Evolutionary conservation across 1,140 invertebrate species (phyloP), one percentile per base, ranked within the genome.

Genomic region (Bemisia tabaci): DNA sequence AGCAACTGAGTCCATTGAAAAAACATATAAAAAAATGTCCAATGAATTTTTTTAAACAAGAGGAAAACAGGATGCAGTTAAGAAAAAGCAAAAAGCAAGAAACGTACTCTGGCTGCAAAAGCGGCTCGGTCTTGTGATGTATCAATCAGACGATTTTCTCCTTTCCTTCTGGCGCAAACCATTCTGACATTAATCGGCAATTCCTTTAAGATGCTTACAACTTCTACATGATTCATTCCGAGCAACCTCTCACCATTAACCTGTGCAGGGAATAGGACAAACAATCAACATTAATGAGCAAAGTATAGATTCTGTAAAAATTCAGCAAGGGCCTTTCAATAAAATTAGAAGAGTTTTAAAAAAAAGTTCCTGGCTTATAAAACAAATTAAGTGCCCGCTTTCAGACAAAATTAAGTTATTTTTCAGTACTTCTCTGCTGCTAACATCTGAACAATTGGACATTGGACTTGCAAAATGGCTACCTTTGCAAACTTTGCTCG

Each of bases 221-320:
- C 95, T 78, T 97, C 94, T 75, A 94, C 85, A 76, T 97, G 94
- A 80, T 96, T 95, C 81, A 97, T 91, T 59, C 95, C 95, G 63
- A 97, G 82, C n/a, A 99, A 80, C 65, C 91, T 85, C 73, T 91
- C 87, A 2, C 94, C 94, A 79, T 99, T 99, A 2, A 98, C 95
- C 88, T 97, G 81, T n/a, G n/a, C n/a, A n/a, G n/a, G n/a, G n/a
- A n/a, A n/a, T n/a, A 69, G 78, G 70, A 75, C 69, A 60, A 66
- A 66, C 33, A 48, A 48, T 48, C 33, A 48, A 48, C 17, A 48
- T n/a, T n/a, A n/a, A n/a, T n/a, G n/a, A n/a, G n/a, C n/a, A n/a
- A n/a, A n/a, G n/a, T n/a, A n/a, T n/a, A n/a, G n/a, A n/a, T n/a
- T n/a, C n/a, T n/a, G n/a, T n/a, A n/a, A n/a, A n/a, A n/a, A n/a